These are phyloP conservation scores for Caenorhabditis zanzibari DNA, from an alignment of 2,888 invertebrate genomes.

Conservation along the genomic window DNA sequence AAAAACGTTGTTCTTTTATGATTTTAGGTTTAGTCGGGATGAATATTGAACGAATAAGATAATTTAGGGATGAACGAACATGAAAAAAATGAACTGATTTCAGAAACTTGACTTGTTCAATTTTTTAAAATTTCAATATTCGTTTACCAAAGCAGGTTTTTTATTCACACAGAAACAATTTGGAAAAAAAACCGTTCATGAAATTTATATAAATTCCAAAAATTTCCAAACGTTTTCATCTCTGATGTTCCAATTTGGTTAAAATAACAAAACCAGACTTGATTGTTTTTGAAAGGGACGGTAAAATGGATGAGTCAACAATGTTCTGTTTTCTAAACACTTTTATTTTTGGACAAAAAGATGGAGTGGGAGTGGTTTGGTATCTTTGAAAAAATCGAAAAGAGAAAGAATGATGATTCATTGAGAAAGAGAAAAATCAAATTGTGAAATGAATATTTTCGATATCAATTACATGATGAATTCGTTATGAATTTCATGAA, in stretches of 20 bases:
- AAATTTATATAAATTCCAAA: no score
- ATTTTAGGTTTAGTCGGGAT: no score
- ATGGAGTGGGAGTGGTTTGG: constrained; percentile 23
- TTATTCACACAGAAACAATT: no score
- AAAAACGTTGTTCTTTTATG: no score
- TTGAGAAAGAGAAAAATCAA: not conserved
- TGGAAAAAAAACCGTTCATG: not conserved
- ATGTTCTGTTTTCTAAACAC: constrained; percentile 15
- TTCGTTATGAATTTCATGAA: not conserved
- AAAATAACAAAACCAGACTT: constrained; percentile 4
- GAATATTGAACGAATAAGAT: no score
- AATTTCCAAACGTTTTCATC: not conserved
- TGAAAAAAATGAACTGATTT: no score
- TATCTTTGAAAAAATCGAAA: not conserved
- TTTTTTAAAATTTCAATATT: no score
- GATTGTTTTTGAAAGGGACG: not conserved
- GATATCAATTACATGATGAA: constrained; percentile 7
- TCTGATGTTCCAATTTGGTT: constrained; percentile 1
- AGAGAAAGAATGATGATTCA: constrained; percentile 19
- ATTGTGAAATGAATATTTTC: constrained; percentile 17
- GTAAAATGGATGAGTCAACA: constrained; percentile 21
- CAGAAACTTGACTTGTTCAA: no score
- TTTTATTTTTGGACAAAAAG: constrained; percentile 37
- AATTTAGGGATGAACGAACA: no score
- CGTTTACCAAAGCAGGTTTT: no score